phyloP scores from a whole-genome alignment of 2,888 invertebrate genomes.

The Papilio elwesi region DNA sequence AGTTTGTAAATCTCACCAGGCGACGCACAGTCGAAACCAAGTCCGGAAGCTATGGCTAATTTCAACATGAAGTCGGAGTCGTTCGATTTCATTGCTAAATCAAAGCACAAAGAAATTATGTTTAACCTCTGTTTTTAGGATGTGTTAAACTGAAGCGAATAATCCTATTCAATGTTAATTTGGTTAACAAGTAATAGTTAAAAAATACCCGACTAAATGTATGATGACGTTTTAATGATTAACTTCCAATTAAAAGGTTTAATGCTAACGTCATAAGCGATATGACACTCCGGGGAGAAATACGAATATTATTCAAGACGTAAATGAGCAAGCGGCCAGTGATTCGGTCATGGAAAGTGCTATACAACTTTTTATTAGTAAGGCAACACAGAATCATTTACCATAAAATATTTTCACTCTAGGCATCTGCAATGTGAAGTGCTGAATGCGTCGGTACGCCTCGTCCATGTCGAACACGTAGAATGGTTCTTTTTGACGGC shows the following conservation, averaged over 20 bases:
- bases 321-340: no score
- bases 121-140: no score
- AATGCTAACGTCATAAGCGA: no score
- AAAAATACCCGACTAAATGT: no score
- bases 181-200: no score
- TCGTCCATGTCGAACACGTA: constrained; percentile 57
- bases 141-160: no score
- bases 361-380: neutral
- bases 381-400: constrained; percentile 41
- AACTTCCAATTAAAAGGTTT: no score
- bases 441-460: constrained; percentile 50
- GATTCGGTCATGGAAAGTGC: no score
- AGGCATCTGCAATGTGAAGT: constrained; percentile 54
- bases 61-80: constrained; percentile 54
- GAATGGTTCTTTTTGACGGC: constrained; percentile 55
- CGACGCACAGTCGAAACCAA: constrained; percentile 59
- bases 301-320: no score
- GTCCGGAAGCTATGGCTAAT: constrained; percentile 50
- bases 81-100: constrained; percentile 61
- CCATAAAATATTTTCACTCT: constrained; percentile 59
- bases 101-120: neutral
- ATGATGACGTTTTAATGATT: no score
- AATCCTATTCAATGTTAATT: no score
- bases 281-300: no score
- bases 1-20: constrained; percentile 57